phyloP scores from a whole-genome alignment of 1,140 invertebrate genomes.

The Gonioctena quinquepunctata region DNA sequence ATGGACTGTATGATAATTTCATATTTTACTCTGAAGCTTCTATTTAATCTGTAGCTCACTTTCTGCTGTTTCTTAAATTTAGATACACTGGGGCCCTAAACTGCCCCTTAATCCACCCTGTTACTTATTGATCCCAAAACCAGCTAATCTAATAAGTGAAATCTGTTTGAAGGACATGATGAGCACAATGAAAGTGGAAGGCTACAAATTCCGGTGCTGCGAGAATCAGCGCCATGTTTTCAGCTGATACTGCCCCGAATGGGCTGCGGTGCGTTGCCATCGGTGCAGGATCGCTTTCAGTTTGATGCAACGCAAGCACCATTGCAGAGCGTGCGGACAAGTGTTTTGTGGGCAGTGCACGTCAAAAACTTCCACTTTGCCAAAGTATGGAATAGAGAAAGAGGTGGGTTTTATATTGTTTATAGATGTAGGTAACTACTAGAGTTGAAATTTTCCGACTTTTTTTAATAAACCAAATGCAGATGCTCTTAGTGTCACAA shows the following conservation, averaged over 20 bases:
- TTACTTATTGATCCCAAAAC: too few species aligned
- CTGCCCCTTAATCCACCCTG: too few species aligned
- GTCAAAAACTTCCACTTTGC: conserved; percentile 84
- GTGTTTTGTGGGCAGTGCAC: conserved; percentile 96
- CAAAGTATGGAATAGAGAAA: conserved; percentile 99
- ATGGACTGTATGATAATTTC: too few species aligned
- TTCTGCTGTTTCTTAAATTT: too few species aligned
- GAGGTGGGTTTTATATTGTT: too few species aligned
- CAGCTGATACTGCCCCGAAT: conserved; percentile 95
- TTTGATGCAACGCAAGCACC: conserved; percentile 89
- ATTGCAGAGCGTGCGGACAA: conserved; percentile 96
- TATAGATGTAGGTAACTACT: too few species aligned
- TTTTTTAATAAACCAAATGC: too few species aligned
- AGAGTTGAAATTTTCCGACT: too few species aligned
- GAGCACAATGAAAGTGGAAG: conserved; percentile 92
- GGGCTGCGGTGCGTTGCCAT: conserved; percentile 93
- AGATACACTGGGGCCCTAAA: too few species aligned
- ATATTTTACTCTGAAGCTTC: too few species aligned
- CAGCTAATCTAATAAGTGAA: conserved; percentile 16
- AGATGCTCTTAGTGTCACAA: too few species aligned
- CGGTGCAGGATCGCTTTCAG: conserved; percentile 85
- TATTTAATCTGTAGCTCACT: too few species aligned
- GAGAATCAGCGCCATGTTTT: conserved; percentile 98
- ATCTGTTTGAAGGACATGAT: conserved; percentile 90
- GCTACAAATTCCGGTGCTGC: conserved; percentile 90